phyloP scores from a whole-genome alignment of 2,888 invertebrate species.

The Morpho helenor region DNA sequence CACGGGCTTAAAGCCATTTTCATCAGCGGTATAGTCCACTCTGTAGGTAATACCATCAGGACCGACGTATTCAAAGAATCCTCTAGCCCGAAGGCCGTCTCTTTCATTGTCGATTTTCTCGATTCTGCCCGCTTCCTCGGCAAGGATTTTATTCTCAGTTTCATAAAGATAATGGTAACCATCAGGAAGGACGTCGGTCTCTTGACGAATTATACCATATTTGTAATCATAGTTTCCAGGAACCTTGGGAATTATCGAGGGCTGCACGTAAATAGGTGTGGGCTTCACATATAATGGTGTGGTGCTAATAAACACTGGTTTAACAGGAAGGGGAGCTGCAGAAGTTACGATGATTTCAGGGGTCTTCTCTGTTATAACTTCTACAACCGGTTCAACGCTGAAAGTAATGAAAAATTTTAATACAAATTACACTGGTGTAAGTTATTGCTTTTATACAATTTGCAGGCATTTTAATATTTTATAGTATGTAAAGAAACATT shows the following conservation, averaged over 20 bases:
- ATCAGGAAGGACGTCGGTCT: conserved; percentile 50
- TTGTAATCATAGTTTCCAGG: conserved; percentile 55
- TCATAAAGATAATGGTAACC: conserved; percentile 72
- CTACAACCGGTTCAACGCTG: conserved; percentile 15
- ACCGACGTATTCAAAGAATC: conserved; percentile 64
- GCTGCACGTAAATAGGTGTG: conserved; percentile 23
- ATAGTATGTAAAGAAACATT: too few species aligned
- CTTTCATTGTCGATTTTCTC: conserved; percentile 52
- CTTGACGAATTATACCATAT: conserved; percentile 65
- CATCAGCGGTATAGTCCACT: conserved; percentile 70
- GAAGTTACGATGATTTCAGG: conserved; percentile 11
- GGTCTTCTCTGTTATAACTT: conserved; percentile 3
- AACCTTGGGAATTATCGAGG: conserved; percentile 21
- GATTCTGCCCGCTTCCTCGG: conserved; percentile 62
- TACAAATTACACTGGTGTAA: neutral
- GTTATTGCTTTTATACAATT: conserved; percentile 5
- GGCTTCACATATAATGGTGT: conserved; percentile 21
- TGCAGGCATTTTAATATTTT: neutral
- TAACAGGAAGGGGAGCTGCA: conserved; percentile 8
- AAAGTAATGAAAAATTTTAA: conserved; percentile 3
- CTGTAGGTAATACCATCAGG: conserved; percentile 70
- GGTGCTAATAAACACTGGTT: conserved; percentile 12
- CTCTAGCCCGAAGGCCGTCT: conserved; percentile 53
- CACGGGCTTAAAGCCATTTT: conserved; percentile 59
- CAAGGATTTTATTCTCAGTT: conserved; percentile 71